phyloP scores from a whole-genome alignment of 2,888 invertebrate species.

The Polyommatus iphigenia region DNA sequence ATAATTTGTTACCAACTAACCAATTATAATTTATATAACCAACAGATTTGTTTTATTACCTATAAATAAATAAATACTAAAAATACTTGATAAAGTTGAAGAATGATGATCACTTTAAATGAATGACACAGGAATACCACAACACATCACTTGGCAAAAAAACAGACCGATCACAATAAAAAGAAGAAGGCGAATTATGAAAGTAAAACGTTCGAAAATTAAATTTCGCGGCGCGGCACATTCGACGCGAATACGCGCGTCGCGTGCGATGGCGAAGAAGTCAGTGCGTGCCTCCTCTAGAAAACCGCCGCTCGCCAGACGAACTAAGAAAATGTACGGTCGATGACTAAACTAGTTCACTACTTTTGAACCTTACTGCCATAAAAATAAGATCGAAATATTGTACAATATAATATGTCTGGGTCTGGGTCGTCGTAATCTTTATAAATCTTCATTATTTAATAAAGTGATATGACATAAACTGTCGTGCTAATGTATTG shows the following conservation, averaged over 20 bases:
- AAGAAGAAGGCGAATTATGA: constrained; percentile 32
- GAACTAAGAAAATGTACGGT: neutral
- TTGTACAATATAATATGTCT: neutral
- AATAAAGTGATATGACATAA: constrained; percentile 19
- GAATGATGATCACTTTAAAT: constrained; percentile 13
- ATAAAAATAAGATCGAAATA: neutral
- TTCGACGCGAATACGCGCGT: constrained; percentile 69
- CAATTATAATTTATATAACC: neutral
- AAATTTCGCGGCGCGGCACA: constrained; percentile 67
- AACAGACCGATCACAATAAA: constrained; percentile 29
- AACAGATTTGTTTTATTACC: neutral
- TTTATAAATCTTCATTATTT: constrained; percentile 14
- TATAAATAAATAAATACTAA: neutral
- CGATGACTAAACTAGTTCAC: neutral
- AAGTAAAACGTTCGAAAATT: constrained; percentile 46
- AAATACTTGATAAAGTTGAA: neutral
- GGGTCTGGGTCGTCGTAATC: neutral
- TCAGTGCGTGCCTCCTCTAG: constrained; percentile 64
- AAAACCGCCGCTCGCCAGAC: constrained; percentile 42
- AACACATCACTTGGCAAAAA: constrained; percentile 29
- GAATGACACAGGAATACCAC: constrained; percentile 28
- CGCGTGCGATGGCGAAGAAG: constrained; percentile 63
- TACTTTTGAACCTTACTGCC: neutral
- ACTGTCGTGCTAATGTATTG: neutral
- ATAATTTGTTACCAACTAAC: neutral